These are phyloP conservation scores for Diprion similis DNA, from an alignment of 1,140 invertebrate genomes.

Conservation along the genomic window DNA sequence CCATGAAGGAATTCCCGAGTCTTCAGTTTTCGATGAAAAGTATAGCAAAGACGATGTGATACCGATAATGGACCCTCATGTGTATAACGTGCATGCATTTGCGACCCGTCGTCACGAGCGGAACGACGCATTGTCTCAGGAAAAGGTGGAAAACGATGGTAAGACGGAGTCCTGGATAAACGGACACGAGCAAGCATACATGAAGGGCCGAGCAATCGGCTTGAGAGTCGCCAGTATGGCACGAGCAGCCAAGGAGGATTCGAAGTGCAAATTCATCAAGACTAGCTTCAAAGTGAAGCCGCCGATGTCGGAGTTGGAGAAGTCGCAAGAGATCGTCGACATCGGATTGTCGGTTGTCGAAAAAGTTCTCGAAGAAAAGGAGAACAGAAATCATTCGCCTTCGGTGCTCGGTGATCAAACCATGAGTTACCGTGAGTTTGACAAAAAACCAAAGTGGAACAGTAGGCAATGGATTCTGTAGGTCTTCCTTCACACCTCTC, in stretches of 20 bases:
- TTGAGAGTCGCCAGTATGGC: constrained; percentile 15
- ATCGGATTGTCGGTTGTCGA: constrained; percentile 20
- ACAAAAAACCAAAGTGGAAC: neutral
- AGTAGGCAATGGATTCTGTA: neutral
- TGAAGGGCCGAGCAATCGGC: constrained; percentile 18
- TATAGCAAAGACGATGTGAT: neutral
- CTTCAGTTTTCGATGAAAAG: neutral
- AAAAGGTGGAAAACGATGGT: neutral
- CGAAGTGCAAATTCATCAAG: constrained; percentile 14
- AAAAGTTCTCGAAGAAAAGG: constrained; percentile 7
- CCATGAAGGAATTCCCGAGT: neutral
- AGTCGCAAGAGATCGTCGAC: constrained; percentile 19
- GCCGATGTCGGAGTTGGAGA: constrained; percentile 9
- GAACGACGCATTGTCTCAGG: neutral
- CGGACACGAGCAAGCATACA: constrained; percentile 18
- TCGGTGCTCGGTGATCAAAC: neutral
- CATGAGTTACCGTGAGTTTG: neutral
- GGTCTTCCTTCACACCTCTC: neutral
- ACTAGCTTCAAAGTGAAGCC: neutral
- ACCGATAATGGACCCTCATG: neutral
- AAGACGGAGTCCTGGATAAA: constrained; percentile 15
- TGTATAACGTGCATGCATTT: neutral
- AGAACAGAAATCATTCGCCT: too few relatives aligned
- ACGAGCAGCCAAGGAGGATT: constrained; percentile 16
- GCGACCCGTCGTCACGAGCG: neutral